A percentile compares a stretch with the other conserved stretches of the same genome.
Evolutionary conservation across 1,140 invertebrate species (phyloP).

Genomic region (Trichomalopsis sarcophagae): DNA sequence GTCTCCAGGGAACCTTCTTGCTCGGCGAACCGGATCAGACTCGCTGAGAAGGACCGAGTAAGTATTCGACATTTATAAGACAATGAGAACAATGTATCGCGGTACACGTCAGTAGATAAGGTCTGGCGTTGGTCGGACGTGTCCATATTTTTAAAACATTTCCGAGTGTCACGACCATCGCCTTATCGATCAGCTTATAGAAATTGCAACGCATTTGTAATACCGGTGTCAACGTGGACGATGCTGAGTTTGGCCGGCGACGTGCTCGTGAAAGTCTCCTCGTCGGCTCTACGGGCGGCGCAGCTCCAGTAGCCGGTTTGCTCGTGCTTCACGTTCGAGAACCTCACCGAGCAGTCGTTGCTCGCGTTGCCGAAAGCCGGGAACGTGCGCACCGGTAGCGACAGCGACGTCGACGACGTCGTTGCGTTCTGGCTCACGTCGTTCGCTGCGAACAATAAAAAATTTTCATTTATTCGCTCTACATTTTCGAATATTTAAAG

Average conservation of each 20-base stretch:
- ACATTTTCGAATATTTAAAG: background rate
- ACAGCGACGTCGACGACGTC: constrained; percentile 38
- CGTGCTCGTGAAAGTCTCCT: constrained; percentile 68
- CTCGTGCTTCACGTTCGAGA: constrained; percentile 69
- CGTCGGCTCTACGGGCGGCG: constrained; percentile 64
- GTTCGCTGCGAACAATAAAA: background rate
- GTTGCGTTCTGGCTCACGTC: background rate
- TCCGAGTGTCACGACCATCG: too few species aligned
- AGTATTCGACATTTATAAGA: background rate
- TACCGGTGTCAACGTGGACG: constrained; percentile 65
- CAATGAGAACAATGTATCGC: background rate
- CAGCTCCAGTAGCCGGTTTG: constrained; percentile 73
- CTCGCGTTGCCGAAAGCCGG: constrained; percentile 72
- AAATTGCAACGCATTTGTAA: background rate
- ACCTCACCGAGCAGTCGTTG: constrained; percentile 72
- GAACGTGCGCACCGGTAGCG: constrained; percentile 67
- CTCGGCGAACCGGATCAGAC: constrained; percentile 57
- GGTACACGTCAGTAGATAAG: too few species aligned
- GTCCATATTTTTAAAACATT: background rate
- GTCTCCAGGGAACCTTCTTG: constrained; percentile 64
- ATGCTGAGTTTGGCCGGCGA: constrained; percentile 70
- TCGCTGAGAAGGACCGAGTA: constrained; percentile 19
- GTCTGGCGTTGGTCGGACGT: background rate
- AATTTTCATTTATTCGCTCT: background rate
- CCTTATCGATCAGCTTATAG: too few species aligned